phyloP scores from a whole-genome alignment of 2,888 invertebrate species.

The Galerucella nymphaeae region DNA sequence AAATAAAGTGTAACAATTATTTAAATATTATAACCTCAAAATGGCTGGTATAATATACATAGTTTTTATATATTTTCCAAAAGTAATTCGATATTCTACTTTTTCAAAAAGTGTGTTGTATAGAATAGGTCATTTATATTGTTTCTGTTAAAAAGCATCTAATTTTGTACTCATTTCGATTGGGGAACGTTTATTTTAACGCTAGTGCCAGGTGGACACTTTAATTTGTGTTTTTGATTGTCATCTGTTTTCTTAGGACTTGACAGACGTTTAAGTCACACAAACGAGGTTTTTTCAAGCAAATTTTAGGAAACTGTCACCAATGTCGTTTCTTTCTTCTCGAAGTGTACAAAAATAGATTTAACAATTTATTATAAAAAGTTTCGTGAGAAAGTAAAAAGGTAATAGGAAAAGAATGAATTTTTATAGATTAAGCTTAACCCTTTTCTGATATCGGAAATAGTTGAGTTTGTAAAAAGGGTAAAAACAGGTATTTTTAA shows the following conservation, averaged over 20 bases:
- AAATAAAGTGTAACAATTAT: too few relatives aligned
- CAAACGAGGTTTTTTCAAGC: conserved; percentile 1
- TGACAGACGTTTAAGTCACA: conserved; percentile 8
- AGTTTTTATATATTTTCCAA: too few relatives aligned
- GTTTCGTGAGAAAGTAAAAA: conserved; percentile 12
- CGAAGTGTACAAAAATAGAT: conserved; percentile 5
- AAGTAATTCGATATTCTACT: too few relatives aligned
- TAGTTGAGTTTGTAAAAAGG: conserved; percentile 1
- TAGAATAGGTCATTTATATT: neutral
- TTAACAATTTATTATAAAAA: neutral
- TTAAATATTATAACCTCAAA: too few relatives aligned
- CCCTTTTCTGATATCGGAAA: conserved; percentile 7
- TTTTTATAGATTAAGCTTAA: neutral
- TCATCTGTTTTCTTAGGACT: conserved; percentile 12
- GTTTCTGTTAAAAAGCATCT: conserved; percentile 6
- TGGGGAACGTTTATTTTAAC: conserved; percentile 2
- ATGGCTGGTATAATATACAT: too few relatives aligned
- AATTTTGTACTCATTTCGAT: neutral
- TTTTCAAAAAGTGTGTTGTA: neutral
- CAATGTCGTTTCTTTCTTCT: neutral
- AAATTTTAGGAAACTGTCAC: conserved; percentile 17
- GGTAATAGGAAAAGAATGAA: neutral
- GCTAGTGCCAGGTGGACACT: conserved; percentile 8
- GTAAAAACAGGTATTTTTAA: conserved; percentile 2
- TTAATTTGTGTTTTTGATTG: conserved; percentile 11